These are phyloP conservation scores for Noctua janthe DNA, from an alignment of 2,888 invertebrate species.

Conservation along the genomic window DNA sequence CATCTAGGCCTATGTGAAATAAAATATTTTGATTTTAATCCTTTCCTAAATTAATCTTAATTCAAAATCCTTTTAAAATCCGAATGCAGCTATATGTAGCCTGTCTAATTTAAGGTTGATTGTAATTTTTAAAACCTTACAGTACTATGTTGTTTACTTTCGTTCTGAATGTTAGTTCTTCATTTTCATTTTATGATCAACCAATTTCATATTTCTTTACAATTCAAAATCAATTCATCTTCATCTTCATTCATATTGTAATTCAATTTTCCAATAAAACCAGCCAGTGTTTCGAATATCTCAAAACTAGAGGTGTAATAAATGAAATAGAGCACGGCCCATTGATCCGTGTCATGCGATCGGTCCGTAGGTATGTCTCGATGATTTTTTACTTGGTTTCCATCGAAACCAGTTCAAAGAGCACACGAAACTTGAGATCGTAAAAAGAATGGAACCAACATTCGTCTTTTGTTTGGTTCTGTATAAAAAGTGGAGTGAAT, in stretches of 20 bases:
- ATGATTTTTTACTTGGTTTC: slow-evolving; percentile 80
- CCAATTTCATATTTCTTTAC: background rate
- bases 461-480: slow-evolving; percentile 64
- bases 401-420: slow-evolving; percentile 87
- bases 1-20: too few relatives aligned
- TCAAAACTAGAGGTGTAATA: slow-evolving; percentile 71
- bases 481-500: slow-evolving; percentile 59
- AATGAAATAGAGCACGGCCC: slow-evolving; percentile 79
- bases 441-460: slow-evolving; percentile 72
- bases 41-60: background rate
- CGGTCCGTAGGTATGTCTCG: slow-evolving; percentile 76
- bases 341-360: slow-evolving; percentile 82
- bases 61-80: background rate
- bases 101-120: background rate
- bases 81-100: background rate
- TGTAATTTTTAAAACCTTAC: background rate
- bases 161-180: background rate
- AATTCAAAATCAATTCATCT: background rate
- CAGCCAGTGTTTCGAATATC: slow-evolving; percentile 54
- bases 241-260: background rate
- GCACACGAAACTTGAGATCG: slow-evolving; percentile 82
- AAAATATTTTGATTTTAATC: too few relatives aligned
- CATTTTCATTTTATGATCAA: too few relatives aligned
- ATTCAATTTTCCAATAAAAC: slow-evolving; percentile 43
- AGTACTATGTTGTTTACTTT: background rate